A percentile compares a stretch with the other conserved stretches of the same genome.
Evolutionary conservation across 2,113 vertebrate genomes (phyloP).

Genomic region (Tympanuchus pallidicinctus): DNA sequence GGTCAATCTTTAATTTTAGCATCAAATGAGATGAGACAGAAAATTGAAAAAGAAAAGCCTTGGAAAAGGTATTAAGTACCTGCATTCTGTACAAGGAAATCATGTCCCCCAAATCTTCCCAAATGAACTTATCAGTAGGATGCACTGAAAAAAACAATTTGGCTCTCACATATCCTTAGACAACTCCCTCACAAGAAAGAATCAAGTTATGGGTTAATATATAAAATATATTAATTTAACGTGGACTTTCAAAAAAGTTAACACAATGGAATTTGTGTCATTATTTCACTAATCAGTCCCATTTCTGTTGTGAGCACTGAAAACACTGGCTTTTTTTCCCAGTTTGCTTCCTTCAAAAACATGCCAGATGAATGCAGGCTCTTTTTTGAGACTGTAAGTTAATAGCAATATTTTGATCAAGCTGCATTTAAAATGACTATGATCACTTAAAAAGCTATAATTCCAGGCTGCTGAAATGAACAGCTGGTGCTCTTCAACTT

Average conservation of each 20-base stretch:
- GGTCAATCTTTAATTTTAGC: not conserved
- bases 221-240: not conserved
- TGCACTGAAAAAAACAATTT: not conserved
- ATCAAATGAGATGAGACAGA: not conserved
- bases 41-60: not conserved
- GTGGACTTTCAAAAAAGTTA: not conserved
- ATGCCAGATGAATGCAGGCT: constrained; percentile 5
- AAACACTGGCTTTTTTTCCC: not conserved
- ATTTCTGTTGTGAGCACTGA: constrained; percentile 47
- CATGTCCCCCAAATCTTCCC: not conserved
- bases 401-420: constrained; percentile 58
- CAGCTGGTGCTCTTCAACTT: not conserved
- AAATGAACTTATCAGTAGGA: not conserved
- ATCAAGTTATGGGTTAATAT: not conserved
- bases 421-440: constrained; percentile 7
- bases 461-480: not conserved
- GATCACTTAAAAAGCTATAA: constrained; percentile 19
- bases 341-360: constrained; percentile 54
- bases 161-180: not conserved
- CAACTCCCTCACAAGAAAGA: not conserved
- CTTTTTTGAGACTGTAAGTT: constrained; percentile 46
- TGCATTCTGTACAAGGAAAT: not conserved
- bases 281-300: constrained; percentile 54
- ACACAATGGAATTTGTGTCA: constrained; percentile 5
- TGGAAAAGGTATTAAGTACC: not conserved